Conservation (phyloP, 2,888 invertebrate species). For the Cactoblastis cactorum region DNA sequence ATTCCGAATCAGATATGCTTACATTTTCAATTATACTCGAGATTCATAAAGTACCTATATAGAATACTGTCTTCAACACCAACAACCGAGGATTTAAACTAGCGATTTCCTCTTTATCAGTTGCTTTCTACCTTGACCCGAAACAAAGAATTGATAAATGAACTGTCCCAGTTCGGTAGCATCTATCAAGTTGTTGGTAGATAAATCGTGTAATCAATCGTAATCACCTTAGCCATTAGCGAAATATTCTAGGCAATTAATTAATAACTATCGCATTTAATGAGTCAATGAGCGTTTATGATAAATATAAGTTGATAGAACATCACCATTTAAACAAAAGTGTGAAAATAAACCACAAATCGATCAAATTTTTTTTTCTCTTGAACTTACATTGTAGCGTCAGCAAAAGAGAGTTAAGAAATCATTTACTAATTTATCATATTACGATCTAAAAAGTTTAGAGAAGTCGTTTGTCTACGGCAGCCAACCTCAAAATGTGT, state of each 20-base stretch:
- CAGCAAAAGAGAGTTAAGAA: neutral
- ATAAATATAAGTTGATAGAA: no score
- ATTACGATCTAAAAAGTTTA: neutral
- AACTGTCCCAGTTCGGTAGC: conserved; percentile 28
- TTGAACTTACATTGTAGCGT: neutral
- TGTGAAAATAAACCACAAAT: no score
- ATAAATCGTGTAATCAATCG: neutral
- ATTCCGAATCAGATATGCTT: no score
- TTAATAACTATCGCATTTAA: neutral
- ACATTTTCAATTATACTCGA: neutral
- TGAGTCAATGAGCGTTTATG: neutral
- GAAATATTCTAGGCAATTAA: neutral
- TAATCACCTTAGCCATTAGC: neutral
- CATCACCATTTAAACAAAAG: no score
- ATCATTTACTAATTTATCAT: neutral
- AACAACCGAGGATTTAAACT: no score
- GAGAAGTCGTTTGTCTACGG: no score
- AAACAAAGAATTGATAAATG: conserved; percentile 35
- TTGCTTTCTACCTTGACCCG: conserved; percentile 38
- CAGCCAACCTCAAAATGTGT: no score
- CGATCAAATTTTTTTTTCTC: no score
- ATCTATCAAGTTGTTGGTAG: conserved; percentile 14
- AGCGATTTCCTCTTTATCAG: conserved; percentile 22
- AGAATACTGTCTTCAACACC: neutral
- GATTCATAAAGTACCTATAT: neutral